Conservation (phyloP, 2,888 invertebrate species). For the Caenorhabditis sp. region DNA sequence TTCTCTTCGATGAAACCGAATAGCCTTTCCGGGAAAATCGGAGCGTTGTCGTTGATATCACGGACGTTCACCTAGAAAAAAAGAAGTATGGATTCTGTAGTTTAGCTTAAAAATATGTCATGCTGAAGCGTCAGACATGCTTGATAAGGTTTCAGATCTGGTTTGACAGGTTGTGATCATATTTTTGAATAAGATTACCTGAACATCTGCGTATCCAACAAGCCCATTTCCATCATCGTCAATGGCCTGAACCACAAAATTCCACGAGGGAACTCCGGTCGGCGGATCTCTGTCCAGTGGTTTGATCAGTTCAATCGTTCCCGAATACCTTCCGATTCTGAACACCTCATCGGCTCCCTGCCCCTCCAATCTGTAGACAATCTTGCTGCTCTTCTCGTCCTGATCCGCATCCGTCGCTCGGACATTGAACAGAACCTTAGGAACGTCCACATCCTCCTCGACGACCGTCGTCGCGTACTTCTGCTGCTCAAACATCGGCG, state of each 20-base stretch:
- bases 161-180: no score
- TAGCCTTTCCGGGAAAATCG: constrained; percentile 79
- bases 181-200: constrained; percentile 79
- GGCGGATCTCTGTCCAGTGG: constrained; percentile 88
- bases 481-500: constrained; percentile 78
- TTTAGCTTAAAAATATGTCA: no score
- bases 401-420: constrained; percentile 75
- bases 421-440: constrained; percentile 74
- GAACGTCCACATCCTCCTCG: constrained; percentile 75
- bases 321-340: constrained; percentile 79
- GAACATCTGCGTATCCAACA: constrained; percentile 81
- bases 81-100: no score
- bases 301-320: constrained; percentile 81
- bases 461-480: constrained; percentile 72
- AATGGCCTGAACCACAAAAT: constrained; percentile 78
- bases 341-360: constrained; percentile 81
- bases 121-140: no score
- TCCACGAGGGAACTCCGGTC: constrained; percentile 83
- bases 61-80: constrained; percentile 72
- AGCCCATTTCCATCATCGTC: constrained; percentile 78
- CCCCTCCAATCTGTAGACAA: constrained; percentile 77
- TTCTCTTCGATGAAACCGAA: constrained; percentile 77
- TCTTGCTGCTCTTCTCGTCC: constrained; percentile 68
- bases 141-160: no score
- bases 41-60: constrained; percentile 81